Conservation (phyloP, 2,113 vertebrate species). For the Rhabdornis inornatus region DNA sequence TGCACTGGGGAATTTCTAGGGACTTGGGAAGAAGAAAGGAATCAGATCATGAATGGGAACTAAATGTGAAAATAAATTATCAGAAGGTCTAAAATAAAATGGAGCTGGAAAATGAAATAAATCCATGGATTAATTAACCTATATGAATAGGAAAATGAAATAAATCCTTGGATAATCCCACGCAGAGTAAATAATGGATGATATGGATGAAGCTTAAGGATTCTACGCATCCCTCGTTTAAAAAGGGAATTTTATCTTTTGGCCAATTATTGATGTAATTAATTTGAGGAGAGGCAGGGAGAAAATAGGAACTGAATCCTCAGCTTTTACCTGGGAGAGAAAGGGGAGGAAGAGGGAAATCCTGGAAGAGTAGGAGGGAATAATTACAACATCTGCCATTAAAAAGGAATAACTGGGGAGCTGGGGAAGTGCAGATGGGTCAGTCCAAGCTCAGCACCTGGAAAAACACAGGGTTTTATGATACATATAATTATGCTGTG, state of each 20-base stretch:
- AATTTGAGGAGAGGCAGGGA: background rate
- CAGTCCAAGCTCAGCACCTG: background rate
- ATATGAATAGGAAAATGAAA: background rate
- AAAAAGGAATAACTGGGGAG: background rate
- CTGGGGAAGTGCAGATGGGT: background rate
- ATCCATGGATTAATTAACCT: background rate
- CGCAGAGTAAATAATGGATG: constrained; percentile 10
- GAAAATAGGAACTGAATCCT: background rate
- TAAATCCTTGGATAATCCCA: background rate
- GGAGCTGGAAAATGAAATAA: background rate
- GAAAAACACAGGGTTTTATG: background rate
- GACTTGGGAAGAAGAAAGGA: background rate
- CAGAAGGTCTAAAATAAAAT: background rate
- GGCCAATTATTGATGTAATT: background rate
- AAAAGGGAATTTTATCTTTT: background rate
- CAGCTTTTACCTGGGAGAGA: background rate
- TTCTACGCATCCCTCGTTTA: background rate
- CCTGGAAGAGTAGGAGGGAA: background rate
- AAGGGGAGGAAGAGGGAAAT: background rate
- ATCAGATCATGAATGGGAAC: background rate
- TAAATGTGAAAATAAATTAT: background rate
- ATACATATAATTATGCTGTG: background rate
- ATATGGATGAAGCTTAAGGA: background rate
- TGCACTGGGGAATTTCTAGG: background rate
- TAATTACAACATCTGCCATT: background rate